Evolutionary conservation across 2,113 vertebrate genomes (phyloP), one percentile per base, ranked within the genome.

Genomic region (Phoenicopterus ruber): DNA sequence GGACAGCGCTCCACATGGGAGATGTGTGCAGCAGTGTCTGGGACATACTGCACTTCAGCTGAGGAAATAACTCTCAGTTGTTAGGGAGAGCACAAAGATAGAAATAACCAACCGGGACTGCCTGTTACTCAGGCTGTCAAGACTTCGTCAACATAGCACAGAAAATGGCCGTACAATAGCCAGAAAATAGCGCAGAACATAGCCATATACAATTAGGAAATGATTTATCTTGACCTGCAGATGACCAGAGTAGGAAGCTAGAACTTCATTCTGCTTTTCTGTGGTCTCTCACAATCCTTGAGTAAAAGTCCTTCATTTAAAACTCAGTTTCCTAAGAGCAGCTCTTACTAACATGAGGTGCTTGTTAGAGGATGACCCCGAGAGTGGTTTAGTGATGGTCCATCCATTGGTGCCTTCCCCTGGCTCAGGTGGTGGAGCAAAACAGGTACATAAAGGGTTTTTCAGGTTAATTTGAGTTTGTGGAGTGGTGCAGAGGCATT

Each of bases 11-110:
- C 32, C 34, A 14, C 1, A 2, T 3, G 5, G 34, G 32, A 79
- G 5, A 5, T 25, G 25, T 29, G 28, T 79, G 49, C 17, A 82
- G 24, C n/a, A 49, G 25, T 0, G 0, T 0, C 2, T 1, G 14
- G 25, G 26, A 36, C 10, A 6, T 54, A 66, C 1, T 73, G 22
- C 24, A 7, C 40, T 49, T 90, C 49, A 54, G 18, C 12, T 52
- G 44, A 74, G n/a, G 21, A 90, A 86, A 24, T 7, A 46, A 67
- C 17, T 69, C 8, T 22, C 4, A 2, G 4, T 31, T 54, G 13
- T 73, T 54, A 66, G 11, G 22, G n/a, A 74, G 26, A 29, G 5
- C 21, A 71, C 47, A 81, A 57, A 25, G 42, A 38, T 6, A 72
- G 44, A 90, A 71, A 49, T 40, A 81, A 65, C 6, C 11, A 40